phyloP scores from a whole-genome alignment of 2,113 vertebrate genomes.

The Centropristis striata region DNA sequence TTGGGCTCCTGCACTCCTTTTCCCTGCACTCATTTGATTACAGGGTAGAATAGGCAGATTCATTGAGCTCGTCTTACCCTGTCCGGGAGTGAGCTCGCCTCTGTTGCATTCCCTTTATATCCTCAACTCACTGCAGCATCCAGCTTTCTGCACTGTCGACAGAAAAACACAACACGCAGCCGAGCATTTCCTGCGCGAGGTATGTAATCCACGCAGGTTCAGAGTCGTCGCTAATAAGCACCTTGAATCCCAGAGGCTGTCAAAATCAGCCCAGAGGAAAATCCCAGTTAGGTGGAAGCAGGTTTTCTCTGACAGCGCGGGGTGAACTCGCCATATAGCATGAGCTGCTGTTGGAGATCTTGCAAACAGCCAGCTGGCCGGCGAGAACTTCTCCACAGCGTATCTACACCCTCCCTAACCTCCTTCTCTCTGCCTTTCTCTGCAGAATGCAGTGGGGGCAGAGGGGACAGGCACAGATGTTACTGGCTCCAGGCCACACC shows the following conservation, averaged over 20 bases:
- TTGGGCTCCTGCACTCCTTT: conserved; percentile 43
- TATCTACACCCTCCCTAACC: conserved; percentile 52
- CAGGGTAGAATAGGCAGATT: conserved; percentile 48
- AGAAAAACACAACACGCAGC: conserved; percentile 43
- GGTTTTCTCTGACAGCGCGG: conserved; percentile 24
- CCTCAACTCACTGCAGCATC: conserved; percentile 69
- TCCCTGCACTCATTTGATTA: conserved; percentile 68
- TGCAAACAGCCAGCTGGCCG: conserved; percentile 63
- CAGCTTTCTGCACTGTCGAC: conserved; percentile 61
- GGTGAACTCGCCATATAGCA: conserved; percentile 28
- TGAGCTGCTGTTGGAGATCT: conserved; percentile 43
- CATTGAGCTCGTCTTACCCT: conserved; percentile 74
- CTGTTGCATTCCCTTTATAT: conserved; percentile 71
- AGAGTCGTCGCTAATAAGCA: conserved; percentile 47
- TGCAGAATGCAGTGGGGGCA: conserved; percentile 75
- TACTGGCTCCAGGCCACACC: conserved; percentile 82
- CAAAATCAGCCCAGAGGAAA: conserved; percentile 41
- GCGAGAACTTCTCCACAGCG: conserved; percentile 53
- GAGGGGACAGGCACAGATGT: conserved; percentile 85
- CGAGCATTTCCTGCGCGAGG: conserved; percentile 62
- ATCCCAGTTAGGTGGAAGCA: conserved; percentile 38
- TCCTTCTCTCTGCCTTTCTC: conserved; percentile 67
- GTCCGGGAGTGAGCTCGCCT: conserved; percentile 57
- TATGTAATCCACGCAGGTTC: conserved; percentile 64
- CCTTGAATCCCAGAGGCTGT: conserved; percentile 49